Evolutionary conservation across 2,797 vertebrate species (phyloP).

Genomic region (Falco cherrug): DNA sequence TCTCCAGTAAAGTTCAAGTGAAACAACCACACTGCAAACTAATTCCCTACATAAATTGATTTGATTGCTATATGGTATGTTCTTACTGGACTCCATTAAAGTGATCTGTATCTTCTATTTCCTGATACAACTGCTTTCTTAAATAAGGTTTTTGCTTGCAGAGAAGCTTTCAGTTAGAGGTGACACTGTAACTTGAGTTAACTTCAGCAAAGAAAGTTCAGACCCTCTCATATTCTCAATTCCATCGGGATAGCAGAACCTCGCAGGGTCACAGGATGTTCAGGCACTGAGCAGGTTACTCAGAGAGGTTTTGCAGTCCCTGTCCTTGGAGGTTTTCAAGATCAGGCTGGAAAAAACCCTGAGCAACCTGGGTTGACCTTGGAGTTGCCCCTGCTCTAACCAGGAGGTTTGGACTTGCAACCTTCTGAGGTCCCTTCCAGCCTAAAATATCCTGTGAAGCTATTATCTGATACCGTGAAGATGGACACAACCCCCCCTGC

Average conservation of each 20-base stretch:
- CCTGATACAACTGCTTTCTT: neutral
- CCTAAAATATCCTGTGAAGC: neutral
- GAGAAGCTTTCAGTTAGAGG: neutral
- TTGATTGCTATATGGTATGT: neutral
- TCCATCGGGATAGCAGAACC: neutral
- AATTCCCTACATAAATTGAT: neutral
- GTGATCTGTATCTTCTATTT: neutral
- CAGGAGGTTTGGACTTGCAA: neutral
- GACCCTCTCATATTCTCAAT: neutral
- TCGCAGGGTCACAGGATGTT: neutral
- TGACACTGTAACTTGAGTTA: neutral
- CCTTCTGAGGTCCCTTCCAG: neutral
- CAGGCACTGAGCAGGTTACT: neutral
- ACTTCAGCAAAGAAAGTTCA: neutral
- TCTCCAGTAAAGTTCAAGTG: neutral
- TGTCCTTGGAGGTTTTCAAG: neutral
- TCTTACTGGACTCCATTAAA: neutral
- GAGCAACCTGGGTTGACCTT: neutral
- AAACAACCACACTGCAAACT: neutral
- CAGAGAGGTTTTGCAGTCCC: neutral
- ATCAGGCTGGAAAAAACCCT: neutral
- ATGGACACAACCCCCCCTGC: neutral
- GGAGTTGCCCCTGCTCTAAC: neutral
- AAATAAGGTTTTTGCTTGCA: neutral
- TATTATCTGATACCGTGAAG: neutral